Conservation (phyloP, 2,113 vertebrate species). For the Etheostoma cragini region DNA sequence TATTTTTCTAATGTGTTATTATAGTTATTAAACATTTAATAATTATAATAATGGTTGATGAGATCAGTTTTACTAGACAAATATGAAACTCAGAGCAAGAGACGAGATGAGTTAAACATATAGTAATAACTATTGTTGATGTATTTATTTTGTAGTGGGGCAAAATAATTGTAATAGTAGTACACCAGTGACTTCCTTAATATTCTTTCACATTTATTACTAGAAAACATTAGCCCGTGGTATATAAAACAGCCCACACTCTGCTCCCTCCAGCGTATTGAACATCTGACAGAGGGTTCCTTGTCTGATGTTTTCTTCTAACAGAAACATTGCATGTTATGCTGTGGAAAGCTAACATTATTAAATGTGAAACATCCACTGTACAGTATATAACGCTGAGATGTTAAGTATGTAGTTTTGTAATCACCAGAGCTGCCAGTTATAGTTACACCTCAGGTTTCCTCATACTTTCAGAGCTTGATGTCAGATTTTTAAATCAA, state of each 20-base stretch:
- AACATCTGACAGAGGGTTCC: neutral
- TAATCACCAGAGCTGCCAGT: neutral
- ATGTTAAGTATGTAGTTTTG: neutral
- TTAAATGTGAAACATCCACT: neutral
- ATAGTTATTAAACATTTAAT: too few relatives aligned
- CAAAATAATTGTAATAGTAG: neutral
- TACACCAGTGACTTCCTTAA: neutral
- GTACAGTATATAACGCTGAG: neutral
- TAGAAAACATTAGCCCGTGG: neutral
- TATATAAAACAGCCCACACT: neutral
- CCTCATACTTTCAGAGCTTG: neutral
- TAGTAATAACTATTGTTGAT: neutral
- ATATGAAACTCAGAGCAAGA: neutral
- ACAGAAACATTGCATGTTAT: neutral
- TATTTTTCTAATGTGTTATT: too few relatives aligned
- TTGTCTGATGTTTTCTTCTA: neutral
- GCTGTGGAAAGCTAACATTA: neutral
- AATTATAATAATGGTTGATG: neutral
- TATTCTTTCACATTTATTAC: neutral
- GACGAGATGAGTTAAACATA: neutral
- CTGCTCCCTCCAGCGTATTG: neutral
- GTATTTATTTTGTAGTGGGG: neutral
- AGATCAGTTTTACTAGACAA: neutral
- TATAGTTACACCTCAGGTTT: conserved; percentile 5
- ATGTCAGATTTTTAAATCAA: neutral